Conservation (phyloP, 2,888 invertebrate species). For the Apotomis capreana region DNA sequence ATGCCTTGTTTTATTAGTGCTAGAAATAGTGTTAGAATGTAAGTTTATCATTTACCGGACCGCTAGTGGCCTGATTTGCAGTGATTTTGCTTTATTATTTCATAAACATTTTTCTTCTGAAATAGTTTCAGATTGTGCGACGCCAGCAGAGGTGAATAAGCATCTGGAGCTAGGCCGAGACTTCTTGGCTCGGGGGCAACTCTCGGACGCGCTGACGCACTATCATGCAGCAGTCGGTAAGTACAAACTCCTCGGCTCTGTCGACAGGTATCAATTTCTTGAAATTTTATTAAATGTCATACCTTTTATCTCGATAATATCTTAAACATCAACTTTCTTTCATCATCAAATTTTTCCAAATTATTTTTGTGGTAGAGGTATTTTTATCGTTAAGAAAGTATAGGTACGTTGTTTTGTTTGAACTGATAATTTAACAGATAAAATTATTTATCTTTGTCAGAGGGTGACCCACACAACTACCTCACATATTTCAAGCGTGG, state of each 20-base stretch:
- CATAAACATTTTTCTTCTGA: slow-evolving; percentile 50
- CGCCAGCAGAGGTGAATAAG: slow-evolving; percentile 92
- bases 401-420: not conserved
- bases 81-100: slow-evolving; percentile 50
- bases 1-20: slow-evolving; percentile 86
- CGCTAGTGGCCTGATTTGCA: slow-evolving; percentile 43
- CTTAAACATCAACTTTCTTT: too few species aligned
- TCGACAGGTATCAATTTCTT: not conserved
- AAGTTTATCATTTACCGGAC: slow-evolving; percentile 55
- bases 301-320: too few species aligned
- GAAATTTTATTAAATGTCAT: not conserved
- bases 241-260: slow-evolving; percentile 53
- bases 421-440: slow-evolving; percentile 20
- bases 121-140: slow-evolving; percentile 87
- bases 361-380: slow-evolving; percentile 3
- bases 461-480: slow-evolving; percentile 97
- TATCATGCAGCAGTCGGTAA: slow-evolving; percentile 98
- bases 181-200: slow-evolving; percentile 95
- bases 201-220: slow-evolving; percentile 97
- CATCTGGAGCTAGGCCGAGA: slow-evolving; percentile 97
- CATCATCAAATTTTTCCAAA: too few species aligned
- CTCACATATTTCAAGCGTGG: slow-evolving; percentile 98
- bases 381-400: too few species aligned
- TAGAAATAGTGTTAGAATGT: slow-evolving; percentile 88
- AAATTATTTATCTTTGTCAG: slow-evolving; percentile 76